phyloP scores from a whole-genome alignment of 2,888 invertebrate genomes.

The Aphidoletes aphidimyza region DNA sequence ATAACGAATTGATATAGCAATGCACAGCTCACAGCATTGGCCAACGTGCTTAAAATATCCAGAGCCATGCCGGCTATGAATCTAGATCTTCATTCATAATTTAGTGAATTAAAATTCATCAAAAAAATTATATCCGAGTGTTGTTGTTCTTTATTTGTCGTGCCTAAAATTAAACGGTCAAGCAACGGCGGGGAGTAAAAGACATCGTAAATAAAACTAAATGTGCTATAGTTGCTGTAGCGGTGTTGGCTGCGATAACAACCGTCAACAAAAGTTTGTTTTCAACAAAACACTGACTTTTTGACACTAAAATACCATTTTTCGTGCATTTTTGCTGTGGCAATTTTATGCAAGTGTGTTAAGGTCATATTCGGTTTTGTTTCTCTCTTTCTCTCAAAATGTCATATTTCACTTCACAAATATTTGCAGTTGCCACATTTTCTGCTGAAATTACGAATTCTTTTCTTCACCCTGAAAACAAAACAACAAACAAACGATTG shows the following conservation, averaged over 20 bases:
- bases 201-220: not conserved
- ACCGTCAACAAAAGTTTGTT: not conserved
- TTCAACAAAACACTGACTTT: not conserved
- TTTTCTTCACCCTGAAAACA: not conserved
- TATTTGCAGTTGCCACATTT: not conserved
- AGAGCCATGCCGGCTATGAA: not conserved
- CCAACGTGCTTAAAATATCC: no score
- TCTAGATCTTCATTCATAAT: constrained; percentile 3
- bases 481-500: not conserved
- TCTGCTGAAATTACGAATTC: no score
- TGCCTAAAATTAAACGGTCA: not conserved
- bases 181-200: not conserved
- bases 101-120: not conserved
- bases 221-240: not conserved
- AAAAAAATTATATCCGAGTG: not conserved
- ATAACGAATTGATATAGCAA: no score
- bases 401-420: no score
- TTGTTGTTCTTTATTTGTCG: not conserved
- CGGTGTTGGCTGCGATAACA: not conserved
- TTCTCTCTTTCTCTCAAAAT: no score
- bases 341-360: constrained; percentile 40
- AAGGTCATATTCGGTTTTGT: not conserved
- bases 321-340: not conserved
- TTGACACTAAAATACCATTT: not conserved
- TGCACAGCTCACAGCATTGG: no score